These are phyloP conservation scores for Scyliorhinus canicula DNA, from an alignment of 2,797 vertebrate genomes.

Conservation along the genomic window DNA sequence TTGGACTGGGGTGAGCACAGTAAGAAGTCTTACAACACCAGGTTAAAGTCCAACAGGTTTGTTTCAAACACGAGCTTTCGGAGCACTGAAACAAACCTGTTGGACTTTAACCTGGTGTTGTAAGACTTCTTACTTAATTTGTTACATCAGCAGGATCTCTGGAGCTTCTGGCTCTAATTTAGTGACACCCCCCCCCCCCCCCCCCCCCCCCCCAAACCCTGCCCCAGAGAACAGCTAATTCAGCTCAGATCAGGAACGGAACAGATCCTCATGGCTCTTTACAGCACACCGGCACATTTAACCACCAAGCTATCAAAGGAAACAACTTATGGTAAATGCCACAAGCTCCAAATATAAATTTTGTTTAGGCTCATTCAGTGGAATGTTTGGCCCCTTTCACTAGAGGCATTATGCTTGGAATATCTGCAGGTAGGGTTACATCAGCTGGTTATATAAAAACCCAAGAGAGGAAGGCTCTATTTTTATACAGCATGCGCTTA, in stretches of 20 bases:
- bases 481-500: too few relatives aligned
- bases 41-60: too few relatives aligned
- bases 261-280: neutral
- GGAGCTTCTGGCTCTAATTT: neutral
- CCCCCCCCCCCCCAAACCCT: too few relatives aligned
- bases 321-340: neutral
- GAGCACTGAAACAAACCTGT: too few relatives aligned
- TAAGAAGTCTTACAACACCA: too few relatives aligned
- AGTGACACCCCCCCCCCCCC: too few relatives aligned
- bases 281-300: neutral
- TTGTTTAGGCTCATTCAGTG: neutral
- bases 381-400: neutral
- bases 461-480: neutral
- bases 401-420: neutral
- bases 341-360: neutral
- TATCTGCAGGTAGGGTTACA: neutral
- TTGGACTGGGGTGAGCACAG: too few relatives aligned
- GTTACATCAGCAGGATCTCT: neutral
- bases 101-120: too few relatives aligned
- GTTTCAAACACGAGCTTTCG: too few relatives aligned
- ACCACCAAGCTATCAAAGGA: neutral
- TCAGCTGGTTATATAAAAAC: neutral
- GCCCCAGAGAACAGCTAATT: neutral
- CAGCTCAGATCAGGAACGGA: neutral
- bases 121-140: too few relatives aligned